Evolutionary conservation across 2,113 vertebrate genomes (phyloP).

Genomic region (Aepyceros melampus): DNA sequence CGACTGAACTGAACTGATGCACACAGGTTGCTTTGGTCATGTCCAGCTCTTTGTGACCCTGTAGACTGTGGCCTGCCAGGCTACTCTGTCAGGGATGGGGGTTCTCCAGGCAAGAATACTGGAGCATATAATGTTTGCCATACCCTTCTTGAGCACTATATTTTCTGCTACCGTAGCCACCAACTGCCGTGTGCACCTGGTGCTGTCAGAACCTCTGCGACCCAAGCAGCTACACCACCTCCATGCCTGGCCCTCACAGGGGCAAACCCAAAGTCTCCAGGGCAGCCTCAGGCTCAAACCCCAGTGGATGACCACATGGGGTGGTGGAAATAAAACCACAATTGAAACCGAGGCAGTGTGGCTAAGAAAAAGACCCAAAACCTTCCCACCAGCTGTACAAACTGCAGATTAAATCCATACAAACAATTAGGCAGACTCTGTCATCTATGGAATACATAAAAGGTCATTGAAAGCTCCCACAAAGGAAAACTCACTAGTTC

Average conservation of each 20-base stretch:
- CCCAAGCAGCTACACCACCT: neutral
- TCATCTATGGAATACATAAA: neutral
- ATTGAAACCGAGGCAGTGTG: neutral
- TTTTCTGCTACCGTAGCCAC: neutral
- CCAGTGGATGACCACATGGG: neutral
- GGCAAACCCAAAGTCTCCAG: neutral
- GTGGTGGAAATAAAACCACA: neutral
- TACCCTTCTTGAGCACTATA: neutral
- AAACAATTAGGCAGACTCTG: neutral
- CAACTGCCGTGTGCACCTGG: neutral
- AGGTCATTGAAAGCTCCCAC: neutral
- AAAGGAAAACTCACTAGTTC: neutral
- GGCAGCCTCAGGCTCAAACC: neutral
- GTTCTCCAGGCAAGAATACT: neutral
- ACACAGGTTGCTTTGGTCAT: neutral
- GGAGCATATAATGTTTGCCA: neutral
- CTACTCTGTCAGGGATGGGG: neutral
- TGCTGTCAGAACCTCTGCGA: neutral
- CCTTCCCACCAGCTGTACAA: neutral
- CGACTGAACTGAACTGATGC: too few species aligned
- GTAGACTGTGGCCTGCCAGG: neutral
- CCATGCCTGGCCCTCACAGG: neutral
- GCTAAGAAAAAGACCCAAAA: neutral
- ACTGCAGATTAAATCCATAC: neutral
- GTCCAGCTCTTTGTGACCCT: neutral